Base-by-base conservation (phyloP, 2,113 vertebrate species). In the Pagrus major region DNA sequence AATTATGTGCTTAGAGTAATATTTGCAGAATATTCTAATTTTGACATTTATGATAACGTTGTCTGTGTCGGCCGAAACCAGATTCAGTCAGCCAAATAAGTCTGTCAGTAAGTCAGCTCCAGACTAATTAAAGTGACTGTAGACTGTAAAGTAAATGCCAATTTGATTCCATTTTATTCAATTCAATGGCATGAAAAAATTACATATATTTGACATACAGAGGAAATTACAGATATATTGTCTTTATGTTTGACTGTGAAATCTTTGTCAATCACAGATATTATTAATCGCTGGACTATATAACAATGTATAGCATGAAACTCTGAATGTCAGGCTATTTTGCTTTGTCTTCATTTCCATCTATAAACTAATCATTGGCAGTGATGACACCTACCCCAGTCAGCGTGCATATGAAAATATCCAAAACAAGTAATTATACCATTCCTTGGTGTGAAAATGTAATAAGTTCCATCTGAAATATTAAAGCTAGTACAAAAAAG, bases 41-140 rank as follows among this genome's bases (percentile, higher is more conserved):
- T 58, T 89, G 85, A 89, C 79, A 89, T 92, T 86, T 78, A 27
- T 61, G 46, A 37, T 29, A 47, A 15, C 41, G 51, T 72, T 56
- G 46, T 46, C 46, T 31, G 42, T 20, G 52, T 35, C 5, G n/a
- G 21, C 33, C 3, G 14, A 42, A 27, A 63, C 15, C 59, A 66
- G 18, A n/a, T 9, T 25, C 14, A 52, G 39, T 60, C 74, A 63
- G 20, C 66, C 29, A 59, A 20, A 14, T 27, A 61, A 42, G n/a
- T 66, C 6, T 12, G 44, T n/a, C n/a, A n/a, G n/a, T n/a, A n/a
- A n/a, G n/a, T n/a, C n/a, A n/a, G 78, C 51, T 80, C 51, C 42
- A 21, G 25, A 52, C 2, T 46, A 37, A 75, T 84, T 78, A 71
- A 63, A 75, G 15, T 20, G 14, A 37, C 31, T 27, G 23, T 20